Evolutionary conservation across 2,113 vertebrate species (phyloP), one percentile per base, ranked within the genome.

Genomic region (Ciconia stormi): DNA sequence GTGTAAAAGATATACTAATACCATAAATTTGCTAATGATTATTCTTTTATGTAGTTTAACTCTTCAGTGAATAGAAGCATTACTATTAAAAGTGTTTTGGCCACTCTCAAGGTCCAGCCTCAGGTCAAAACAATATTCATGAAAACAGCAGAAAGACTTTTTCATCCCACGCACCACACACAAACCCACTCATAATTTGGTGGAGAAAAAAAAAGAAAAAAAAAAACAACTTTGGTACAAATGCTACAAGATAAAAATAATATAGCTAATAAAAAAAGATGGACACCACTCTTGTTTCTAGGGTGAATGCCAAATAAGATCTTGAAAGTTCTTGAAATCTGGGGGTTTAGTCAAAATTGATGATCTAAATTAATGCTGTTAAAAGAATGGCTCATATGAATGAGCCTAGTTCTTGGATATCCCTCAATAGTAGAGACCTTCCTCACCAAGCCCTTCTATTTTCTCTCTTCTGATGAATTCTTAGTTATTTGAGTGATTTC

Each of bases 81-180:
- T 95, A 90, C 58, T 93, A 84, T 82, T 97, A 96, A 96, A 86
- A 93, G 74, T 93, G 96, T 98, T 98, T 98, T 98, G 97, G 59
- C 97, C 95, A 72, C 74, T 95, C 44, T 95, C 83, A 97, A 98
- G 98, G 98, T 97, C 98, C 98, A 97, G 98, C 98, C 98, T 98
- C 90, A 65, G 95, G 96, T 95, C 96, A 98, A 98, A 98, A 98
- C 86, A 67, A 59, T 85, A 92, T 91, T 96, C 56, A 89, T 87
- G 96, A 96, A 97, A 98, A 87, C n/a, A 97, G 77, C 47, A 96
- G 76, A 92, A 91, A 88, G 47, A 95, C 44, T 83, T 91, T 93
- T 96, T 80, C 78, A 94, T 97, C 90, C 61, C 73, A 82, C 69
- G 85, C 53, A 72, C 69, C 88, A 91, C 50, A 86, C 26, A 88